Conservation (phyloP, 2,113 vertebrate species). For the Alligator mississippiensis region DNA sequence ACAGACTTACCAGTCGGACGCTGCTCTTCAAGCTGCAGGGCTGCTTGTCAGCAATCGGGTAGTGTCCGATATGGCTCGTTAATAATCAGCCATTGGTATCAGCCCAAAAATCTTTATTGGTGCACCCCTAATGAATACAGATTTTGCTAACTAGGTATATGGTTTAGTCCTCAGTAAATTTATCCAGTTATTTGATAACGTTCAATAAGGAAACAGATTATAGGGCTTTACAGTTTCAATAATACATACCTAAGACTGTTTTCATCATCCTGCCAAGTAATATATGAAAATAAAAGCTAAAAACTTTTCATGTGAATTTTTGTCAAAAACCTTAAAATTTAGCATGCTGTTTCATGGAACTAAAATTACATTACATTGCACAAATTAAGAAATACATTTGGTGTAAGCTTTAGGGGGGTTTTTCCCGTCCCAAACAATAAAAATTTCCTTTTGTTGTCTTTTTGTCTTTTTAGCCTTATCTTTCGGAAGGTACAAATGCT, state of each 20-base stretch:
- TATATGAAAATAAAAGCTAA: background rate
- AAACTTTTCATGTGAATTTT: background rate
- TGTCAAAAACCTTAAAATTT: background rate
- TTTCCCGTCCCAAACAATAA: background rate
- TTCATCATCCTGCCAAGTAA: background rate
- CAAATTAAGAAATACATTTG: background rate
- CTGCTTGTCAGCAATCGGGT: too few relatives aligned
- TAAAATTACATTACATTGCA: background rate
- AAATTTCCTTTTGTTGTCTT: background rate
- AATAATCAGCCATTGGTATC: too few relatives aligned
- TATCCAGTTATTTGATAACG: too few relatives aligned
- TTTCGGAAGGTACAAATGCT: slow-evolving; percentile 91
- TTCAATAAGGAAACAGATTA: background rate
- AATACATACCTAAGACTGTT: fast-evolving
- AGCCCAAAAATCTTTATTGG: too few relatives aligned
- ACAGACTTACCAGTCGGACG: too few relatives aligned
- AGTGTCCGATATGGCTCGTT: too few relatives aligned
- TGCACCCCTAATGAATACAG: too few relatives aligned
- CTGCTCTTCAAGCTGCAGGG: too few relatives aligned
- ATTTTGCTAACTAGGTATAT: too few relatives aligned
- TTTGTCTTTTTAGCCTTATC: slow-evolving; percentile 82
- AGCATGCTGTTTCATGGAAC: background rate
- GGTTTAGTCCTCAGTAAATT: background rate
- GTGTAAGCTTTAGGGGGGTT: background rate
- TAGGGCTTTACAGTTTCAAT: background rate